Base-by-base conservation (phyloP, 2,797 vertebrate species). In the Pagetopsis macropterus region DNA sequence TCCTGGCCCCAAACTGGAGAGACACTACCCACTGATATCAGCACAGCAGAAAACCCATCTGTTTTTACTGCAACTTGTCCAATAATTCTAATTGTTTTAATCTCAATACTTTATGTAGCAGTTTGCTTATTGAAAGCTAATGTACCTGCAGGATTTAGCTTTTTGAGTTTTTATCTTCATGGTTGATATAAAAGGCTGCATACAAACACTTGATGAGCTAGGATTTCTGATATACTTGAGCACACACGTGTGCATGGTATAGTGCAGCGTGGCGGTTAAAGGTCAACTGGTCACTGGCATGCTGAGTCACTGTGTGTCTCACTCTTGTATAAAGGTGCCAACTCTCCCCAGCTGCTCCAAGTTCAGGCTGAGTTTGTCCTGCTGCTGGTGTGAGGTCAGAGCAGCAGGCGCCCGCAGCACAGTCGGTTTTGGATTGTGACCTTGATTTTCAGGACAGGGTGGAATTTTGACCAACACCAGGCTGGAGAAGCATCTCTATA, bases 271-370 rank as follows among this genome's bases (percentile, higher is more conserved):
- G 4, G 66, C 14, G 76, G 61, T 71, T 48, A 50, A 23, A 62
- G 71, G 63, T 71, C n/a, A 37, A 12, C 17, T 48, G 58, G 60
- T 67, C 23, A 66, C 55, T 70, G 51, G 65, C 70, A 43, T 60
- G 76, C 65, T 73, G 84, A 85, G 65, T 84, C 83, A 82, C 67
- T 37, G 41, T 19, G 27, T 63, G 60, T 54, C 43, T 75, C 58
- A 6, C 51, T 71, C 57, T 50, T 46, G 56, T 75, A 41, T 61
- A 33, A 9, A 37, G 11, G 59, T 71, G 76, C 78, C 65, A 67
- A 16, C 65, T 19, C 21, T 4, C 49, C 1, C 44, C 9, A 62
- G 43, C 60, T 16, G 58, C 27, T 60, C 75, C 78, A 64, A 54
- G 73, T 73, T 69, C 45, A 62, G 6, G 69, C 73, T 54, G 70